These are phyloP conservation scores for Epinephelus awoara DNA, from an alignment of 2,797 vertebrate species.

Conservation along the genomic window DNA sequence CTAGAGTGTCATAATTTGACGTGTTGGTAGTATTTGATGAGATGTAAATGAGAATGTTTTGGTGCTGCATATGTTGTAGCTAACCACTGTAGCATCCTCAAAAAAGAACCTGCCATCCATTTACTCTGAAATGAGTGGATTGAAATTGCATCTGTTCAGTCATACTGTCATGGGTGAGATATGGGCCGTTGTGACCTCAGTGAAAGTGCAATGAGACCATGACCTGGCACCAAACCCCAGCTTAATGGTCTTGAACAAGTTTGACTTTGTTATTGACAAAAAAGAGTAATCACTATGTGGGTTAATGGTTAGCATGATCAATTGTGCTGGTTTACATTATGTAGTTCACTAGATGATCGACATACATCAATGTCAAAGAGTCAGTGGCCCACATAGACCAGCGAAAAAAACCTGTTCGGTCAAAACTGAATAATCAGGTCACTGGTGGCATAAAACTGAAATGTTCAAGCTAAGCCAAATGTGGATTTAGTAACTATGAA, in stretches of 20 bases:
- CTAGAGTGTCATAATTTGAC: no score
- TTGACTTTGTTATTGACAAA: slow-evolving; percentile 53
- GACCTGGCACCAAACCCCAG: slow-evolving; percentile 42
- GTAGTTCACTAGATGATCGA: slow-evolving; percentile 25
- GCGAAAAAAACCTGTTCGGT: slow-evolving; percentile 29
- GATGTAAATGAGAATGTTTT: no score
- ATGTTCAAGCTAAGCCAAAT: slow-evolving; percentile 22
- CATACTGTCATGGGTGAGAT: not conserved
- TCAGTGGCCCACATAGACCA: slow-evolving; percentile 58
- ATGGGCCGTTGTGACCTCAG: slow-evolving; percentile 5
- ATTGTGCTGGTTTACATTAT: slow-evolving; percentile 66
- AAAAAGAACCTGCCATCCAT: not conserved
- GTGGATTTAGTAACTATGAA: not conserved
- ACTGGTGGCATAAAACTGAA: slow-evolving; percentile 15
- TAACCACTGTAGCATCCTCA: not conserved
- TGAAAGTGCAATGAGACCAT: slow-evolving; percentile 24
- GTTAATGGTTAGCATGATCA: slow-evolving; percentile 73
- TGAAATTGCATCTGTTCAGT: not conserved
- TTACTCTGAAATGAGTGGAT: no score
- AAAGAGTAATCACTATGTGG: slow-evolving; percentile 59
- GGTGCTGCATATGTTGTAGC: no score
- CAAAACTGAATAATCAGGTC: slow-evolving; percentile 22
- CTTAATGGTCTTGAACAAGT: slow-evolving; percentile 47
- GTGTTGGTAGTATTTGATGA: no score
- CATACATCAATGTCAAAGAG: slow-evolving; percentile 42